Conservation (phyloP, 2,888 invertebrate species). For the Ptilodon capucinus region DNA sequence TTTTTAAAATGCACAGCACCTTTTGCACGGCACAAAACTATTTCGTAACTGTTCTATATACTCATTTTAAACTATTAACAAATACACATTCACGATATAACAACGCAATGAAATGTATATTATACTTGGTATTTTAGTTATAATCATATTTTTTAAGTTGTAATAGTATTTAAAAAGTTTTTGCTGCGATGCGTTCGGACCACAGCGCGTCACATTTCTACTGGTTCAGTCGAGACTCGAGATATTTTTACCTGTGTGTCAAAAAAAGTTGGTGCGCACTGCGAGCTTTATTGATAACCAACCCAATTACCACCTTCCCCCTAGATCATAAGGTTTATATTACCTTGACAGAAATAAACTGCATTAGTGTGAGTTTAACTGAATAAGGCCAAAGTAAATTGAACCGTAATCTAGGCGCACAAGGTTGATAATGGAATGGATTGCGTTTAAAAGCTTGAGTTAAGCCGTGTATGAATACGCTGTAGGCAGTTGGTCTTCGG, state of each 20-base stretch:
- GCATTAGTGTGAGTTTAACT: constrained; percentile 58
- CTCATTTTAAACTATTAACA: constrained; percentile 38
- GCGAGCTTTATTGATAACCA: constrained; percentile 36
- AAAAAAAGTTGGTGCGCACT: constrained; percentile 60
- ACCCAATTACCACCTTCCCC: constrained; percentile 24
- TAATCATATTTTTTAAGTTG: constrained; percentile 29
- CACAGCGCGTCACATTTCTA: constrained; percentile 62
- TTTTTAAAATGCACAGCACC: constrained; percentile 47
- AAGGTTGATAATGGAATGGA: constrained; percentile 28
- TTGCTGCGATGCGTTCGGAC: constrained; percentile 39
- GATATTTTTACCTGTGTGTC: constrained; percentile 78
- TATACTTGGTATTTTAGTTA: constrained; percentile 29
- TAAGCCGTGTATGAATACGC: constrained; percentile 58
- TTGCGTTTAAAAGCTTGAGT: constrained; percentile 43
- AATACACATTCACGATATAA: constrained; percentile 36
- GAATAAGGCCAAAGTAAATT: constrained; percentile 21
- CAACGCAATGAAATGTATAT: constrained; percentile 16
- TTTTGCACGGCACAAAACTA: constrained; percentile 55
- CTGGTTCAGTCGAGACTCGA: constrained; percentile 60
- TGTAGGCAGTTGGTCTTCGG: constrained; percentile 72
- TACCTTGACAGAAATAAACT: constrained; percentile 31
- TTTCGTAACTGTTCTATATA: constrained; percentile 39
- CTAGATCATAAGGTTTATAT: not conserved
- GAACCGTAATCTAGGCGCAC: not conserved
- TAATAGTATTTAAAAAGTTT: constrained; percentile 20